A percentile compares a stretch with the other conserved stretches of the same genome.
These are phyloP conservation scores for Pedetes capensis DNA, from an alignment of 2,113 vertebrate genomes.

Conservation along the genomic window DNA sequence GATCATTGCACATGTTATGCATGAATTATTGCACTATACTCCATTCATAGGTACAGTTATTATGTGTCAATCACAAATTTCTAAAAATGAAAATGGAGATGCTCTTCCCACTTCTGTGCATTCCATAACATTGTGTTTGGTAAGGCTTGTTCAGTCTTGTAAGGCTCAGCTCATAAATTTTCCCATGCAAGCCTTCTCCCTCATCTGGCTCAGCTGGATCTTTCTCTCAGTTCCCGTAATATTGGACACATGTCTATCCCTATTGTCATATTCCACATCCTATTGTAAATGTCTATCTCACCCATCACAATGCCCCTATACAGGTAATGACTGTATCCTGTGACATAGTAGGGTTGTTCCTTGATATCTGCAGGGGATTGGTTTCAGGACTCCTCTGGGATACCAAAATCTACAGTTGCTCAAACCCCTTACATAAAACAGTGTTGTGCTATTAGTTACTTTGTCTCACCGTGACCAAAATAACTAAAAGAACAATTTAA, in stretches of 20 bases:
- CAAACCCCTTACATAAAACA: background rate
- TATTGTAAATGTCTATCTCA: background rate
- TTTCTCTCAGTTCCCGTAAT: background rate
- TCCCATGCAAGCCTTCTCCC: background rate
- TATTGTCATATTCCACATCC: background rate
- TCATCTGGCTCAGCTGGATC: background rate
- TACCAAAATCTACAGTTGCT: background rate
- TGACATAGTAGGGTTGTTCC: background rate
- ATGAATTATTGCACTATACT: background rate
- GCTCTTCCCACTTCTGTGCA: background rate
- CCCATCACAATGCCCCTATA: background rate
- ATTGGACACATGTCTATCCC: background rate
- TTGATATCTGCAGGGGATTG: background rate
- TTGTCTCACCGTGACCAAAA: too few species aligned
- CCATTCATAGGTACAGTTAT: background rate
- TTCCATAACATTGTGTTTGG: background rate
- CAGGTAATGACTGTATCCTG: background rate
- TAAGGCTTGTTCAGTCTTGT: background rate
- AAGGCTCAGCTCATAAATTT: background rate
- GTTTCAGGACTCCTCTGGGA: background rate
- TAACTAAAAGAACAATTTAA: too few species aligned
- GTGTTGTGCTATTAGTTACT: too few species aligned
- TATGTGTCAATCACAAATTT: background rate
- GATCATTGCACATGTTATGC: background rate
- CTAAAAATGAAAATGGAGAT: background rate